These are phyloP conservation scores for Ophioninae sp. DNA, from an alignment of 2,888 invertebrate genomes.

Conservation along the genomic window DNA sequence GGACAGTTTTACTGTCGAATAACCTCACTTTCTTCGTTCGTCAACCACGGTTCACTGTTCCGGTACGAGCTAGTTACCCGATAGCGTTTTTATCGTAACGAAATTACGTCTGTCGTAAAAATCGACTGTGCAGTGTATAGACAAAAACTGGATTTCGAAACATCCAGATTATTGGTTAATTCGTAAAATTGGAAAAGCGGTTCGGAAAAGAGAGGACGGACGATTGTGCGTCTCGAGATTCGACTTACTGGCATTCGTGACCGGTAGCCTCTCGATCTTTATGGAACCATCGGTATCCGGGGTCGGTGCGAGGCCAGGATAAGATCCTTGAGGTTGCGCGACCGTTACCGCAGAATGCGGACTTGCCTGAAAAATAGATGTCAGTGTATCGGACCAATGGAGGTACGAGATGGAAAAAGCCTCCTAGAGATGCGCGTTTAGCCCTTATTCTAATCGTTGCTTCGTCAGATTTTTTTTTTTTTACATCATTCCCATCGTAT, in stretches of 20 bases:
- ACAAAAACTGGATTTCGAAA: no score
- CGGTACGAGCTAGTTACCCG: no score
- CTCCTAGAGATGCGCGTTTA: background rate
- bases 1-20: no score
- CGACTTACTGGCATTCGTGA: conserved; percentile 85
- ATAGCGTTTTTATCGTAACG: no score
- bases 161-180: no score
- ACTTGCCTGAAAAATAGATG: conserved; percentile 77
- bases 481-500: no score
- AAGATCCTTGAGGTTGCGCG: conserved; percentile 80
- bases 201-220: background rate
- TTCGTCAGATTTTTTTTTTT: no score
- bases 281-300: conserved; percentile 84
- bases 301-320: conserved; percentile 82
- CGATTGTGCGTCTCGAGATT: conserved; percentile 53
- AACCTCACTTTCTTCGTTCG: no score
- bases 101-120: no score
- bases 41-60: no score
- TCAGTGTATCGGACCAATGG: conserved; percentile 14
- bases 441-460: background rate
- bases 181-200: background rate
- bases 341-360: conserved; percentile 80
- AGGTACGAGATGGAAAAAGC: background rate
- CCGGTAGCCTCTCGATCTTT: conserved; percentile 85
- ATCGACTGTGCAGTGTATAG: no score